Evolutionary conservation across 2,797 vertebrate species (phyloP), one percentile per base, ranked within the genome.

Genomic region (Hypotaenidia okinawae): DNA sequence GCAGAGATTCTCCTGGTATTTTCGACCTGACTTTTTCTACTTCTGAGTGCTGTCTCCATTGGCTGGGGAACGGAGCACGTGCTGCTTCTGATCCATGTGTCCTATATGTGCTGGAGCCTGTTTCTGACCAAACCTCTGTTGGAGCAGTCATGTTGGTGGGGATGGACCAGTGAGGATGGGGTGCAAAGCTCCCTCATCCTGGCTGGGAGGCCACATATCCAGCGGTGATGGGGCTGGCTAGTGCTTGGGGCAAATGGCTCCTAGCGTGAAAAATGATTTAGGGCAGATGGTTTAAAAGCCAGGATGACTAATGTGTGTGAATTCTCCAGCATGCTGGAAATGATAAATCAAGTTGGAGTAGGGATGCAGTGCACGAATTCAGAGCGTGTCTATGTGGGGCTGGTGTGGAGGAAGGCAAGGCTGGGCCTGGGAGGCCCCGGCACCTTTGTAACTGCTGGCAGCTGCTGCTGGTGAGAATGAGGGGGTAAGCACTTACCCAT

Each of bases 261-360:
- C 90, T 61, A n/a, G 68, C 3, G 2, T 30, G 86, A 93, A 76
- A 72, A 72, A 80, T 87, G 19, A 93, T 97, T 94, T 87, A 94
- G 85, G 77, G 87, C 64, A 93, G 83, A 78, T 84, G 89, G 77
- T 95, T 97, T 95, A 96, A 92, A 91, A 62, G 25, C 66, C 33
- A 28, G 89, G 67, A 84, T 97, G 96, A 97, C 97, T 90, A 96
- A 98, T 95, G 85, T n/a, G 32, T 33, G 70, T 19, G 94, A 93
- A 86, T 96, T 37, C 9, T 22, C 84, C 15, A 11, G 84, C 92
- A 67, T 27, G 74, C 89, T 94, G 93, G 95, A 94, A 89, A 85
- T 37, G 24, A 97, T 97, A 95, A 94, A 94, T 97, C 94, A 91
- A 81, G 79, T 4, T 0, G 4, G 81, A 82, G 80, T 23, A 89